Base-by-base conservation (phyloP, 2,797 vertebrate genomes). In the Tenualosa ilisha region DNA sequence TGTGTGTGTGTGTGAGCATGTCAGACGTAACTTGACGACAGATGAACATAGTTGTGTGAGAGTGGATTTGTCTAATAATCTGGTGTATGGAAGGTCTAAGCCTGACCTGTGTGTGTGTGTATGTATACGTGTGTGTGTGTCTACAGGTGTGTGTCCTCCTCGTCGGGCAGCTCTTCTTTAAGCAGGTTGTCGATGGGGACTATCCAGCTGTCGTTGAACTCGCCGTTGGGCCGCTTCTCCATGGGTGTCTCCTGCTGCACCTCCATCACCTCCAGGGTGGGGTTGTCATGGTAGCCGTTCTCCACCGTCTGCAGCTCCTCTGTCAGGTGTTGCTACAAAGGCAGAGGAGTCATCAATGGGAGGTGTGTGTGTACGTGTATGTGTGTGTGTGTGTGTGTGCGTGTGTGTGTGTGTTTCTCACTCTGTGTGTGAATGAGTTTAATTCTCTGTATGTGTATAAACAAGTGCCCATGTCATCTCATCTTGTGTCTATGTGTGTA, bases 231-330 rank as follows among this genome's bases (percentile, higher is more conserved):
- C 91, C 97, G 98, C 92, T 99, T 99, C 94, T 99, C 98, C 91
- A 22, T 22, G 5, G 97, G 97, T 97, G 98, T 98, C 92, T 98
- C 97, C 0, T 97, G 96, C 84, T 97, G 96, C 81, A 96, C 96
- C 95, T 99, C 98, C 97, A 98, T 99, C 93, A 99, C 97, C 90
- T 99, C 98, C 92, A 99, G 92, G 0, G 97, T 99, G 0, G 98
- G 98, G 90, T 99, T 99, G 93, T 99, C 98, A 0, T 99, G 98
- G 95, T 99, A 99, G 84, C 98, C 97, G 0, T 99, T 99, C 95
- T 99, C 98, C 90, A 98, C 96, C 0, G 97, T 98, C 90, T 98
- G 97, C 86, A 99, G 95, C 94, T 99, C 98, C 90, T 99, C 98
- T 0, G 98, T 99, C 91, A 99, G 95, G 85, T 97, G 97, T 94